Base-by-base conservation (phyloP, 2,888 invertebrate species). In the Andrena flavipes region DNA sequence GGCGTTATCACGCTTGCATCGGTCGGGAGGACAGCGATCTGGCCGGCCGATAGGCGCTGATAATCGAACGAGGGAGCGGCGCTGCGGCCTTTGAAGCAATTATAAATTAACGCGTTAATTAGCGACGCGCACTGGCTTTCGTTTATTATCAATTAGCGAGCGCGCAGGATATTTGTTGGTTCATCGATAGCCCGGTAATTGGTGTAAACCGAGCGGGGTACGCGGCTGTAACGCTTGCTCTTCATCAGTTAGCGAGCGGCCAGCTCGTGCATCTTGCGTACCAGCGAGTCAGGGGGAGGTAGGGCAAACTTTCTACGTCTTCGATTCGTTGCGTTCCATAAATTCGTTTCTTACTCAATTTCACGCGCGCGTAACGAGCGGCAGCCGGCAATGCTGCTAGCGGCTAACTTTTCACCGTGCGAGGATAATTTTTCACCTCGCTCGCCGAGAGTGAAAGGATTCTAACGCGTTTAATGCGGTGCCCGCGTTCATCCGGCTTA, bases 341-440 rank as follows among this genome's bases (percentile, higher is more conserved):
- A 77, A 77, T 77, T 77, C 75, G 75, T 77, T 77, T 77, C 75
- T 77, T 74, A 63, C 74, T 76, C 74, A 59, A 76, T 76, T 76
- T 76, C 74, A 76, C 76, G 76, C 64, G 73, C 75, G 76, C 76
- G 76, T 76, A 76, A 76, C 76, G 76, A 76, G 76, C 74, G 65
- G 64, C 35, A 56, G 35, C 23, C 76, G 49, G 76, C 59, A 49
- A 76, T 74, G 74, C 74, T 49, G 75, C 64, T 35, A 64, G 74
- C 74, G 74, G 76, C 56, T 74, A 73, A 76, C 74, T 64, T 76
- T 74, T 74, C 64, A 73, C 64, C 64, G 59, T 48, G 7, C 13
- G 6, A 20, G 54, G 51, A 75, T 67, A 51, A 74, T 77, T 77
- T 51, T 67, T 74, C 77, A 67, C 48, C 60, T 67, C 60, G 64